A percentile compares a stretch with the other conserved stretches of the same genome.
phyloP scores from a whole-genome alignment of 2,888 invertebrate species.

The Ommatoiulus sabulosus region DNA sequence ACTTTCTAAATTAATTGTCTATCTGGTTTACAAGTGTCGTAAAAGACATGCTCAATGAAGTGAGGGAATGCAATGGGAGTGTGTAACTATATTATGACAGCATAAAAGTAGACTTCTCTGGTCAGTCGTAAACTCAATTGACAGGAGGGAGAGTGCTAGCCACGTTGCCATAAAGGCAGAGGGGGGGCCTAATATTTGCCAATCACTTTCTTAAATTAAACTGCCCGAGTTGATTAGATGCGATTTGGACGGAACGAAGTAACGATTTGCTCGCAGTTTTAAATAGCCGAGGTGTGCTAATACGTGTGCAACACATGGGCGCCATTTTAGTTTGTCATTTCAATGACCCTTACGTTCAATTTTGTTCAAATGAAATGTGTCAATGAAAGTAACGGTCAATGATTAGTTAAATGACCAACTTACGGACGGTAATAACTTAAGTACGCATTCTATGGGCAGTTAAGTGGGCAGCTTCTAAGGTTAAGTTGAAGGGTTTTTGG shows the following conservation, averaged over 20 bases:
- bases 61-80: slow-evolving; percentile 49
- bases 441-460: too few relatives aligned
- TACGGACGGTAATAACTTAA: too few relatives aligned
- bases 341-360: not conserved
- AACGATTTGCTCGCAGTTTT: not conserved
- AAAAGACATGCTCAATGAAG: slow-evolving; percentile 53
- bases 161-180: slow-evolving; percentile 14
- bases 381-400: too few relatives aligned
- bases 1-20: slow-evolving; percentile 51
- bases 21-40: slow-evolving; percentile 53
- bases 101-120: slow-evolving; percentile 47
- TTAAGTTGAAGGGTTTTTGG: too few relatives aligned
- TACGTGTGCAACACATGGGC: not conserved
- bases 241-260: slow-evolving; percentile 23
- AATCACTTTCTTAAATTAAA: slow-evolving; percentile 48
- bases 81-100: slow-evolving; percentile 48
- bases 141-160: not conserved
- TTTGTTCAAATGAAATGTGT: too few relatives aligned
- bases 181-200: slow-evolving; percentile 38
- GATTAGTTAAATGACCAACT: too few relatives aligned
- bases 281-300: not conserved
- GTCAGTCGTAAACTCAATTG: slow-evolving; percentile 46
- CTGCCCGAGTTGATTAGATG: slow-evolving; percentile 35
- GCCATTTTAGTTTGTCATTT: not conserved
- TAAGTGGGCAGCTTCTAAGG: too few relatives aligned